These are phyloP conservation scores for Cenopis cana DNA, from an alignment of 2,888 invertebrate genomes.

Conservation along the genomic window DNA sequence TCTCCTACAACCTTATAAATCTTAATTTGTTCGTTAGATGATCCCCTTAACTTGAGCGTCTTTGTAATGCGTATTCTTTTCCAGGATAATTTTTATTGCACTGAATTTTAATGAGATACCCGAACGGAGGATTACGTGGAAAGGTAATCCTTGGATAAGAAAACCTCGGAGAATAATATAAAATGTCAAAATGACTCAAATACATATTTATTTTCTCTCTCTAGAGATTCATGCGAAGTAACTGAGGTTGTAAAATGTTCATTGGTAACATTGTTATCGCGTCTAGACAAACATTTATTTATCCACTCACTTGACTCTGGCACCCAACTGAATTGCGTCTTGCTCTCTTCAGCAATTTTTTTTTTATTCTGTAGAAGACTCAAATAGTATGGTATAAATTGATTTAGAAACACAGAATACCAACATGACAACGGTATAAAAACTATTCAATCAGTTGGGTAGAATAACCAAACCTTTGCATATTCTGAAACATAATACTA, in stretches of 20 bases:
- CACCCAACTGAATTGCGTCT: too few species aligned
- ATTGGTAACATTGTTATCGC: background rate
- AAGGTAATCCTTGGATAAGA: conserved; percentile 60
- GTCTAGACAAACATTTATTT: too few species aligned
- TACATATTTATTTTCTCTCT: conserved; percentile 54
- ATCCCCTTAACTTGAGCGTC: conserved; percentile 27
- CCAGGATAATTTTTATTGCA: conserved; percentile 60
- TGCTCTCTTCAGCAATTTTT: too few species aligned
- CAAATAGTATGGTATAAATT: too few species aligned
- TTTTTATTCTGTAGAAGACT: too few species aligned
- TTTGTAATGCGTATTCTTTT: conserved; percentile 47
- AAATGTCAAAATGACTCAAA: conserved; percentile 53
- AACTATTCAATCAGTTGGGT: too few species aligned
- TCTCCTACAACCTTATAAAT: conserved; percentile 24
- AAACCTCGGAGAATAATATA: conserved; percentile 59
- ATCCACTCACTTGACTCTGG: too few species aligned
- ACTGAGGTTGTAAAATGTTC: conserved; percentile 12
- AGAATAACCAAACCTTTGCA: too few species aligned
- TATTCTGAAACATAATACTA: too few species aligned
- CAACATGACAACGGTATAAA: too few species aligned
- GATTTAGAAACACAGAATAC: too few species aligned
- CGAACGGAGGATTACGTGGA: conserved; percentile 53
- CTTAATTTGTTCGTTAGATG: conserved; percentile 15
- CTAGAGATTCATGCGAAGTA: conserved; percentile 41
- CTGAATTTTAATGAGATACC: conserved; percentile 58